A percentile compares a stretch with the other conserved stretches of the same genome.
Conservation (phyloP, 2,113 vertebrate species). For the Taxidea taxus region DNA sequence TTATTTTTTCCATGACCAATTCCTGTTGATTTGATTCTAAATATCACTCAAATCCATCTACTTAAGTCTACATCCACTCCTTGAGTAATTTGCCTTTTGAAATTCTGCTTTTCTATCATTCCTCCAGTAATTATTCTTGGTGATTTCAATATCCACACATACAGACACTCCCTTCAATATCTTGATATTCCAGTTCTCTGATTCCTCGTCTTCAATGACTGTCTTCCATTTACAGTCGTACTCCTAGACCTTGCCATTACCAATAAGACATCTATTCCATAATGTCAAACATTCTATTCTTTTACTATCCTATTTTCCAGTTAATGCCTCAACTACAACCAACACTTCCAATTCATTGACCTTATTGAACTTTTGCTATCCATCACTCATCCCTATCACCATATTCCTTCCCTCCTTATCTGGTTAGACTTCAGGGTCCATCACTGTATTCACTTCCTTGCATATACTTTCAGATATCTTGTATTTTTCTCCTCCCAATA, state of each 20-base stretch:
- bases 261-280: neutral
- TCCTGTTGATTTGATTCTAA: neutral
- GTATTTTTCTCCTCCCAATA: neutral
- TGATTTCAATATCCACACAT: neutral
- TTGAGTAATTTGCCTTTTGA: neutral
- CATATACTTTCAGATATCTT: neutral
- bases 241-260: neutral
- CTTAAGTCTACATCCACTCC: neutral
- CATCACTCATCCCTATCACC: neutral
- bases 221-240: neutral
- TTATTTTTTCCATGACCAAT: neutral
- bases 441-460: neutral
- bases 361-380: neutral
- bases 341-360: neutral
- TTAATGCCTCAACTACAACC: neutral
- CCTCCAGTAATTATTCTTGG: neutral
- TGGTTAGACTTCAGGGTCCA: neutral
- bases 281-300: neutral
- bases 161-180: neutral
- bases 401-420: neutral
- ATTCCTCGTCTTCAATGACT: neutral
- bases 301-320: neutral
- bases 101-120: neutral
- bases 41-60: neutral
- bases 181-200: neutral